Evolutionary conservation across 2,888 invertebrate species (phyloP).

Genomic region (Crocallis elinguaria): DNA sequence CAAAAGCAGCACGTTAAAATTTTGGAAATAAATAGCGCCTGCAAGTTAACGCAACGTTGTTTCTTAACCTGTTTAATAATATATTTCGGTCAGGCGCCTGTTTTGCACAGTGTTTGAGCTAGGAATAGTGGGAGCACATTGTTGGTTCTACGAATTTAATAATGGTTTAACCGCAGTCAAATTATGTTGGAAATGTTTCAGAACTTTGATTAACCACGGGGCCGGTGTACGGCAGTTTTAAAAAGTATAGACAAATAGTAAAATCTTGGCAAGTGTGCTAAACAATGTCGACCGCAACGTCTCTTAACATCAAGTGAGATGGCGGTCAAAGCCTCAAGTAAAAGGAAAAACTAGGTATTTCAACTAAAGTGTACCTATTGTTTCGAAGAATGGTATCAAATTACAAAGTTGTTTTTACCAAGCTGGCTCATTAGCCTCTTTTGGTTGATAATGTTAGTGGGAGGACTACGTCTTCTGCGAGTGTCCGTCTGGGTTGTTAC

Average conservation of each 20-base stretch:
- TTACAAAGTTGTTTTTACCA: no score
- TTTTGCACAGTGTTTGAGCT: constrained; percentile 29
- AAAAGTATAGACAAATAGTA: not conserved
- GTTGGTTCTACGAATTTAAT: constrained; percentile 24
- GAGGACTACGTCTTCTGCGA: no score
- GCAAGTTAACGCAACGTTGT: constrained; percentile 42
- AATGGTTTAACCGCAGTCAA: constrained; percentile 11
- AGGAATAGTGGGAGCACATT: constrained; percentile 3
- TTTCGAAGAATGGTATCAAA: no score
- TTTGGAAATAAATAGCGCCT: constrained; percentile 39
- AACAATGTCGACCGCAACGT: no score
- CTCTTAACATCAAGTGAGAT: no score
- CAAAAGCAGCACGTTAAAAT: constrained; percentile 28
- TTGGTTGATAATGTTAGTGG: no score
- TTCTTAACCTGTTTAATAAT: constrained; percentile 45
- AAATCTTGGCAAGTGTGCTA: no score
- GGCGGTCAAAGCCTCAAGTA: no score
- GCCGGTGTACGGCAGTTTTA: not conserved
- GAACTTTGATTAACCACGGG: not conserved
- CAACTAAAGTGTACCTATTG: no score
- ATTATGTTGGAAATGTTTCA: constrained; percentile 10
- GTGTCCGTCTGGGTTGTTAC: no score
- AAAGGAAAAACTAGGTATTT: no score
- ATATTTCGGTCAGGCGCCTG: constrained; percentile 38
- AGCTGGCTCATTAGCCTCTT: no score